Percentiles rank a stretch among this genome's conserved stretches.
phyloP scores from a whole-genome alignment of 2,113 vertebrate species.

The Canis aureus region DNA sequence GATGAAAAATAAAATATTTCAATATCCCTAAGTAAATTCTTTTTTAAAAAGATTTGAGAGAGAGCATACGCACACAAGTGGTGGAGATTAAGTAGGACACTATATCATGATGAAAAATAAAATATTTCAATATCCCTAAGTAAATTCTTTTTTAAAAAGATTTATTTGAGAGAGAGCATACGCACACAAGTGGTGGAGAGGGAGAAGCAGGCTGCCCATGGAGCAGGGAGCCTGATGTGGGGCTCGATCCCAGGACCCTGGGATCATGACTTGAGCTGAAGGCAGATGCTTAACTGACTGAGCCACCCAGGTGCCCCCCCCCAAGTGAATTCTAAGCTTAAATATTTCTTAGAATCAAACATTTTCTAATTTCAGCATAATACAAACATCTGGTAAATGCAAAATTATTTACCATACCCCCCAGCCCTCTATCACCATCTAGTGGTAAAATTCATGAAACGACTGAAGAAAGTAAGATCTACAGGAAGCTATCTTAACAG shows the following conservation, averaged over 20 bases:
- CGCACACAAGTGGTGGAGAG: too few species aligned
- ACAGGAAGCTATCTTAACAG: neutral
- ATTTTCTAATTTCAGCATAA: neutral
- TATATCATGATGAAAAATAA: neutral
- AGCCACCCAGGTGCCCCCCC: too few species aligned
- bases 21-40: neutral
- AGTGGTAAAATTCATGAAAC: neutral
- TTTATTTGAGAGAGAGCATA: too few species aligned
- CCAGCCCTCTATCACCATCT: constrained; percentile 21
- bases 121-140: neutral
- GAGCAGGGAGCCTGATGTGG: too few species aligned
- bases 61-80: too few species aligned
- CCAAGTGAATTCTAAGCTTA: neutral
- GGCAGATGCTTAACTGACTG: too few species aligned
- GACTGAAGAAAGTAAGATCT: neutral
- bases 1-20: neutral
- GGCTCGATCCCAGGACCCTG: too few species aligned
- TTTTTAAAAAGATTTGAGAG: too few species aligned
- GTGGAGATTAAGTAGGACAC: neutral
- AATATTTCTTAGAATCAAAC: neutral
- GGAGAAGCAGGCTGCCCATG: too few species aligned
- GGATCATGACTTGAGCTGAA: too few species aligned
- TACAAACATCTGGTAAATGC: neutral
- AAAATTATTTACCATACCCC: neutral
- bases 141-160: too few species aligned